Percentiles rank a stretch among this genome's conserved stretches.
Evolutionary conservation across 2,888 invertebrate species (phyloP).

Genomic region (Lathronympha strigana): DNA sequence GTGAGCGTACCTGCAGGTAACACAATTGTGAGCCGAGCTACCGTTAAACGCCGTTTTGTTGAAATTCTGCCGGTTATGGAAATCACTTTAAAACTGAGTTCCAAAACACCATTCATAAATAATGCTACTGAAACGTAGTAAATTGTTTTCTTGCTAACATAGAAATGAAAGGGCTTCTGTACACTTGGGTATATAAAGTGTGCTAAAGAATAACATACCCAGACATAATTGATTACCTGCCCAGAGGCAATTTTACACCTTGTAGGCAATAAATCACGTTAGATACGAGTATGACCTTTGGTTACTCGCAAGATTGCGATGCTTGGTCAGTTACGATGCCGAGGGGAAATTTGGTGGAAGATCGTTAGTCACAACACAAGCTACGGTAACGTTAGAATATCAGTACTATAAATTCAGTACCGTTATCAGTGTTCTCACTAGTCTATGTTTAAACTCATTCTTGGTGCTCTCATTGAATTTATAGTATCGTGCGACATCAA

Average conservation of each 20-base stretch:
- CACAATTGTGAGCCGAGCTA: slow-evolving; percentile 16
- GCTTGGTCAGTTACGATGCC: slow-evolving; percentile 18
- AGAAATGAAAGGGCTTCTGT: background rate
- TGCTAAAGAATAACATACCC: background rate
- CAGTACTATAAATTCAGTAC: no score
- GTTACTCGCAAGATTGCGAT: background rate
- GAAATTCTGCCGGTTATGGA: background rate
- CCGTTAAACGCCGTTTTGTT: background rate
- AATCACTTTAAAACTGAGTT: no score
- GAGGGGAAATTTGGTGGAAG: slow-evolving; percentile 20
- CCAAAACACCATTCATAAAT: no score
- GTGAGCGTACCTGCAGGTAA: slow-evolving; percentile 16
- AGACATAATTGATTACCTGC: background rate
- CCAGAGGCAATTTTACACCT: background rate
- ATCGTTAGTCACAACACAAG: background rate
- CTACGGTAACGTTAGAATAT: background rate
- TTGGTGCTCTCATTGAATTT: no score
- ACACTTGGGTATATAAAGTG: background rate
- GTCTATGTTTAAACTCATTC: no score
- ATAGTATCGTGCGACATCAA: no score
- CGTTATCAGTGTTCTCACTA: no score
- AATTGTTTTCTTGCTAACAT: background rate
- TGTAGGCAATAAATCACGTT: background rate
- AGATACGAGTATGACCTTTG: slow-evolving; percentile 8
- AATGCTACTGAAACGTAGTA: no score